Base-by-base conservation (phyloP, 2,797 vertebrate genomes). In the Discoglossus pictus region DNA sequence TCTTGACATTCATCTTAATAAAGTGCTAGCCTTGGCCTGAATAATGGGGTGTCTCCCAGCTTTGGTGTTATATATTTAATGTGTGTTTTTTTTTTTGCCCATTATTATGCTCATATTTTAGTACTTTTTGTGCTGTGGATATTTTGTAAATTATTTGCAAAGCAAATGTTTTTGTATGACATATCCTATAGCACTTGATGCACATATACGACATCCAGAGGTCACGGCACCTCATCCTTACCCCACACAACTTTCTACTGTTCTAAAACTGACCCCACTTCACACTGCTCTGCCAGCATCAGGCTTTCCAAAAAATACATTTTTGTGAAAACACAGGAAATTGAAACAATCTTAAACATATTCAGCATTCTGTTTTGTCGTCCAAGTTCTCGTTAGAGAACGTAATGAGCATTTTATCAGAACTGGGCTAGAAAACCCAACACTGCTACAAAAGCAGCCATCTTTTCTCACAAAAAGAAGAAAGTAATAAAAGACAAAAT, bases 241-340 rank as follows among this genome's bases (percentile, higher is more conserved):
- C 46, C 46, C 52, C 46, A 25, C 18, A 12, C 18, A 44, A 44
- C 52, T 39, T 42, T 44, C 7, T 10, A 25, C 60, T 65, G 68
- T 56, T 71, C 52, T 59, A 23, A 43, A 31, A 56, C 27, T 71
- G 68, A 65, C 68, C 68, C 60, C 68, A 50, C 61, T 52, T 36
- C 53, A 59, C 44, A 10, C 61, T 36, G 38, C 17, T 47, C 53
- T 59, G 61, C 61, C 68, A 71, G 61, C 43, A 50, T 61, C 68
- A 71, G 61, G 53, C 61, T 40, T 63, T 71, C 68, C 61, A 71
- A 71, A 64, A 51, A 71, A 71, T 65, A 71, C 61, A 71, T 71
- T 71, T 71, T 64, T 71, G 61, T 53, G 55, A 71, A 71, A 71
- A 71, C 68, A 71, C 68, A 71, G 68, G 68, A 71, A 71, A 71